Percentiles rank a stretch among this genome's conserved stretches.
These are phyloP conservation scores for Megathymus violae DNA, from an alignment of 1,140 invertebrate species.

Conservation along the genomic window DNA sequence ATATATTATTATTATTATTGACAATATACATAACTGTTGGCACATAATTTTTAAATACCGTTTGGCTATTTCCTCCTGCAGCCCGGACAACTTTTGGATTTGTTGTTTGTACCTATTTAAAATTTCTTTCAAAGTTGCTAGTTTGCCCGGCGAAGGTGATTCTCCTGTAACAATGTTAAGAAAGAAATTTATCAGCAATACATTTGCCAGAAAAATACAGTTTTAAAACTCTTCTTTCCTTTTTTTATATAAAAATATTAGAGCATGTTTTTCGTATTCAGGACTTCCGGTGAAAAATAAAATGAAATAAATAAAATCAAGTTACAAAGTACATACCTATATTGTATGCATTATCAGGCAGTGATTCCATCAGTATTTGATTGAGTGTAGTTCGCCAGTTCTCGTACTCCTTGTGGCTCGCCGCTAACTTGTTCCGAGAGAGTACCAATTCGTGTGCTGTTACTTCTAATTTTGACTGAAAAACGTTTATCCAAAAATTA, in stretches of 20 bases:
- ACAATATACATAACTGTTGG: too few species aligned
- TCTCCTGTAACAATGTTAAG: slow-evolving; percentile 50
- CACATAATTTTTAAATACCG: too few species aligned
- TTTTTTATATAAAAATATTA: too few species aligned
- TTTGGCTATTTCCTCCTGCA: slow-evolving; percentile 73
- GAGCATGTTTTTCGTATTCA: too few species aligned
- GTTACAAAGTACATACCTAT: slow-evolving; percentile 52
- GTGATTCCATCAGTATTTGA: slow-evolving; percentile 60
- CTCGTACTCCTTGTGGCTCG: slow-evolving; percentile 65
- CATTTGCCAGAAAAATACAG: too few species aligned
- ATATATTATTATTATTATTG: too few species aligned
- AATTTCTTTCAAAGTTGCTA: slow-evolving; percentile 71
- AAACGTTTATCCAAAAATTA: too few species aligned
- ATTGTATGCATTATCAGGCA: slow-evolving; percentile 62
- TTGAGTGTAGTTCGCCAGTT: slow-evolving; percentile 62
- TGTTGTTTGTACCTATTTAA: slow-evolving; percentile 69
- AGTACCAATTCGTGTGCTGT: slow-evolving; percentile 76
- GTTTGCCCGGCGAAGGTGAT: slow-evolving; percentile 66
- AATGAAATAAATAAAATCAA: too few species aligned
- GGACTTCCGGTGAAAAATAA: too few species aligned
- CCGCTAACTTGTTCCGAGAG: slow-evolving; percentile 61
- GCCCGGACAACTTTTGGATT: slow-evolving; percentile 56
- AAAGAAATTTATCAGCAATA: slow-evolving; percentile 7
- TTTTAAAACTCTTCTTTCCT: too few species aligned
- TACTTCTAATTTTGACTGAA: slow-evolving; percentile 74